Evolutionary conservation across 2,888 invertebrate species (phyloP).

Genomic region (Rhamnusium bicolor): DNA sequence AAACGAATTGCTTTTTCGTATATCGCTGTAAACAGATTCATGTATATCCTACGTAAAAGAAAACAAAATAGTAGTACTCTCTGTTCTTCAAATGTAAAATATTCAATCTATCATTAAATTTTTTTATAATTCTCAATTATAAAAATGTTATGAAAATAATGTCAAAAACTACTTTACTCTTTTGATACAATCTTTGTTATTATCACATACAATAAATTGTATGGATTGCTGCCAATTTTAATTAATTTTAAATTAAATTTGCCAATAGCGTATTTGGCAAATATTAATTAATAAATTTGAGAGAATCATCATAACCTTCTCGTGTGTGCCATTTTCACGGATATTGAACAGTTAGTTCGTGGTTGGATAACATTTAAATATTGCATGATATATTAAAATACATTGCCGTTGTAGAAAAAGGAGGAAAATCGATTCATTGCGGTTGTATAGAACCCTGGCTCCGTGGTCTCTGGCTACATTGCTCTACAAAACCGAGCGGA

Average conservation of each 20-base stretch:
- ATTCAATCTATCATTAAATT: too few species aligned
- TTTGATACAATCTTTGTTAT: too few species aligned
- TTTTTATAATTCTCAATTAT: too few species aligned
- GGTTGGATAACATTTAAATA: conserved; percentile 32
- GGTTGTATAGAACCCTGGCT: conserved; percentile 1
- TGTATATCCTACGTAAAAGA: too few species aligned
- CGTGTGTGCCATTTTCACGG: neutral
- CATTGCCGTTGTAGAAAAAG: conserved; percentile 28
- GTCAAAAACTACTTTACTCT: too few species aligned
- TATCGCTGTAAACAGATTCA: too few species aligned
- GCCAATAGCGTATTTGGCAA: neutral
- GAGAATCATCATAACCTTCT: neutral
- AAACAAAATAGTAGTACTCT: too few species aligned
- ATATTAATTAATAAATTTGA: neutral
- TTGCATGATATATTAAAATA: conserved; percentile 38
- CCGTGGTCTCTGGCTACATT: conserved; percentile 8
- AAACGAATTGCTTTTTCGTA: too few species aligned
- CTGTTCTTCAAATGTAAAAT: too few species aligned
- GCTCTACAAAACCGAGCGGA: conserved; percentile 8
- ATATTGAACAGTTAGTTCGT: conserved; percentile 10
- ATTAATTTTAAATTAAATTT: neutral
- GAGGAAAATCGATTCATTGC: conserved; percentile 32
- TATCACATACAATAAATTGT: too few species aligned
- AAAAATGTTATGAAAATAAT: too few species aligned
- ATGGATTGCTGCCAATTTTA: neutral